phyloP scores from a whole-genome alignment of 2,888 invertebrate species.

The Allophyes oxyacanthae region DNA sequence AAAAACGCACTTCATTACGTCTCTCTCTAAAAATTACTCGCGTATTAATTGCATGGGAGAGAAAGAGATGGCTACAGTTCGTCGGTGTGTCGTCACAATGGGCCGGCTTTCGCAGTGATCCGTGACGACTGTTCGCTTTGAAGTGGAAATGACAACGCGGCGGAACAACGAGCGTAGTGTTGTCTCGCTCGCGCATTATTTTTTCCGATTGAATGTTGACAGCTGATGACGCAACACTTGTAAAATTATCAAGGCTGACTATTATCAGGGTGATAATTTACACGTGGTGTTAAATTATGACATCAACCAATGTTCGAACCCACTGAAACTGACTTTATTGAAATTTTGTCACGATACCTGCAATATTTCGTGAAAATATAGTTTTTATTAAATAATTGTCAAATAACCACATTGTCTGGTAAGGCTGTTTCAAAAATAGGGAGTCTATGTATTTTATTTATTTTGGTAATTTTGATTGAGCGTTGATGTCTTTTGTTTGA shows the following conservation, averaged over 20 bases:
- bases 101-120: constrained; percentile 83
- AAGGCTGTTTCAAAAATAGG: not conserved
- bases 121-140: constrained; percentile 83
- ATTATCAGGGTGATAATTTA: constrained; percentile 65
- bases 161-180: constrained; percentile 57
- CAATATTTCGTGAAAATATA: constrained; percentile 7
- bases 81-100: constrained; percentile 69
- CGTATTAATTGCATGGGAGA: constrained; percentile 43
- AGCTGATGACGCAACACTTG: constrained; percentile 72
- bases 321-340: constrained; percentile 24
- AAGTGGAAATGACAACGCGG: constrained; percentile 79
- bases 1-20: constrained; percentile 67
- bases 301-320: constrained; percentile 31
- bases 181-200: constrained; percentile 75
- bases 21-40: constrained; percentile 59
- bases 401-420: not conserved
- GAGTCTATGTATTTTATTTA: not conserved
- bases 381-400: not conserved
- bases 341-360: constrained; percentile 7
- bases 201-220: constrained; percentile 75
- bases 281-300: constrained; percentile 56
- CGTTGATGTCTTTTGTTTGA: constrained; percentile 71
- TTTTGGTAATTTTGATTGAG: constrained; percentile 20
- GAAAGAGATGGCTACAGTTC: constrained; percentile 71
- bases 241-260: constrained; percentile 71